Base-by-base conservation (phyloP, 2,113 vertebrate species). In the Andinoacara biseriatus region DNA sequence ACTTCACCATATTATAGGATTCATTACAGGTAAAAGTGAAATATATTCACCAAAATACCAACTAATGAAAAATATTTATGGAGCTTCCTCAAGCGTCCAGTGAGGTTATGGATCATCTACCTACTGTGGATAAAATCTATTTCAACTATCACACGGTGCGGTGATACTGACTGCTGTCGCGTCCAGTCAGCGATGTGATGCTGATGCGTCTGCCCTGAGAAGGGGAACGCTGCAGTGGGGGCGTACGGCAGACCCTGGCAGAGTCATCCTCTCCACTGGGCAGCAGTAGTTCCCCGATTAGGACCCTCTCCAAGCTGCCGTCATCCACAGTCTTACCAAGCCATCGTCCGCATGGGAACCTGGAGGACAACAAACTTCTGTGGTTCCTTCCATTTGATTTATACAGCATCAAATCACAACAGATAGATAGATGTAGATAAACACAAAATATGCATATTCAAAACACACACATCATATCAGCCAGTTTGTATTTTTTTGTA, bases 291-390 rank as follows among this genome's bases (percentile, higher is more conserved):
- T 99, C 98, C 5, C 98, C 98, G 1, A 99, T 98, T 18, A 99
- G 95, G 24, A 99, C 95, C 33, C 98, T 86, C 91, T 99, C 98
- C 86, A 99, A 91, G 58, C 97, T 99, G 82, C 97, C 98, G 0
- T 99, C 98, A 0, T 97, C 98, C 0, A 99, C 94, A 0, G 98
- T 97, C 31, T 97, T 98, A 3, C 98, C 98, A 22, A 99, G 94
- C 98, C 98, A 99, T 2, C 97, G 95, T 0, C 98, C 97, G 0
- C 98, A 99, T 0, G 98, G 98, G 85, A 99, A 99, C 93, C 97
- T 99, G 90, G 5, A 26, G 22, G 33, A 9, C 46, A 69, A 61
- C 38, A 3, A 18, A 18, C 35, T 10, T n/a, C 62, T 24, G 62
- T 26, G n/a, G 38, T 65, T 43, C 7, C 7, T 33, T 33, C 6